Evolutionary conservation across 2,797 vertebrate genomes (phyloP).

Genomic region (Mallotus villosus): DNA sequence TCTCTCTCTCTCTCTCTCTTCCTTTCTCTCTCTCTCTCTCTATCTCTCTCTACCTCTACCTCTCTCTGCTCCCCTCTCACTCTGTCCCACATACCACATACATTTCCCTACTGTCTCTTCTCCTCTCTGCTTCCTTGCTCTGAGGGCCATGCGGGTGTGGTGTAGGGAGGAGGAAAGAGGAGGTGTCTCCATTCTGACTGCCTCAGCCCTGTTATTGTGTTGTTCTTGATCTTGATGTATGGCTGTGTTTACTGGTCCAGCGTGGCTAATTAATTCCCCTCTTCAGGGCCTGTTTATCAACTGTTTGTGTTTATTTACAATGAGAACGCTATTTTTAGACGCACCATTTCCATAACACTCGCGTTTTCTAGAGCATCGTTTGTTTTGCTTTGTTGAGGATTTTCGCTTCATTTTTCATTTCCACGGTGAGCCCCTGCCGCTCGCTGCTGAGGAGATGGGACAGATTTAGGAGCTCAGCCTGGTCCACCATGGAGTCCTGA

Average conservation of each 20-base stretch:
- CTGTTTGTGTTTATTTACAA: constrained; percentile 72
- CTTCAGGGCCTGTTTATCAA: constrained; percentile 73
- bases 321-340: constrained; percentile 70
- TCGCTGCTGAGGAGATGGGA: constrained; percentile 62
- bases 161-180: constrained; percentile 31
- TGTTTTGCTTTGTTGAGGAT: constrained; percentile 69
- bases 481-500: constrained; percentile 56
- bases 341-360: constrained; percentile 64
- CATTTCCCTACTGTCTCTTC: neutral
- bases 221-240: constrained; percentile 76
- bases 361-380: constrained; percentile 55
- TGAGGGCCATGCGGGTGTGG: neutral
- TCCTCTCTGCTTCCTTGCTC: constrained; percentile 3
- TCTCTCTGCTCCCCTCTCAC: neutral
- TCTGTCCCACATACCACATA: neutral
- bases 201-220: constrained; percentile 67
- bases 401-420: constrained; percentile 53
- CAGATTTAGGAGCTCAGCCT: constrained; percentile 69
- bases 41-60: neutral
- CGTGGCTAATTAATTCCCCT: constrained; percentile 74
- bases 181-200: constrained; percentile 48
- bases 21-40: constrained; percentile 13
- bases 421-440: neutral
- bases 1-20: constrained; percentile 25
- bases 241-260: constrained; percentile 72